Conservation (phyloP, 35 echinoderm and acorn worm species). For the Diadema setosum region DNA sequence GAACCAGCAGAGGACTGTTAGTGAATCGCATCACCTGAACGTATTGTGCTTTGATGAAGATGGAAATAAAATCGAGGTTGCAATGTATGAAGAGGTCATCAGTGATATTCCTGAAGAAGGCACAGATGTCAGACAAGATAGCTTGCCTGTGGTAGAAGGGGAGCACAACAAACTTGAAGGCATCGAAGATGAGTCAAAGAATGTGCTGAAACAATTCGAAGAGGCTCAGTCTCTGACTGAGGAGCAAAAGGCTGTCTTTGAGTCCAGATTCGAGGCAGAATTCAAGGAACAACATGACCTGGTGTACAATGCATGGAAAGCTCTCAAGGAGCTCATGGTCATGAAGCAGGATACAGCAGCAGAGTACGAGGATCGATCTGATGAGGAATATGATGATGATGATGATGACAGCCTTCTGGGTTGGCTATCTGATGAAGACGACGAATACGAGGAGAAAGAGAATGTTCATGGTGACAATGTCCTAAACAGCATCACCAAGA, state of each 20-base stretch:
- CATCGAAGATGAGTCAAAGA: not conserved
- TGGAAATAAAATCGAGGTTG: not conserved
- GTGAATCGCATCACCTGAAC: not conserved
- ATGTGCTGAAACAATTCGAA: not conserved
- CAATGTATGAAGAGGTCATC: not conserved
- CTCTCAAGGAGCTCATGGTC: not conserved
- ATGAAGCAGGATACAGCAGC: not conserved
- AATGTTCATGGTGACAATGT: not conserved
- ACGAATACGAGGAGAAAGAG: not conserved
- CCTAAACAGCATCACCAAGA: not conserved
- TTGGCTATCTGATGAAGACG: not conserved
- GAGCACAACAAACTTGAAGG: not conserved
- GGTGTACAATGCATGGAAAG: not conserved
- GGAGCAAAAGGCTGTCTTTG: not conserved
- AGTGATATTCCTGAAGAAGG: not conserved
- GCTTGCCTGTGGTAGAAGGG: not conserved
- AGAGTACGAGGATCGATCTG: not conserved
- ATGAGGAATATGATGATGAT: not conserved
- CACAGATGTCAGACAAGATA: not conserved
- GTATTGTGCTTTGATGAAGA: slow-evolving; percentile 13
- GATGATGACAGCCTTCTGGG: not conserved
- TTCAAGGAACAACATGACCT: not conserved
- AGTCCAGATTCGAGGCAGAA: not conserved
- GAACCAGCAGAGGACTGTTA: not conserved
- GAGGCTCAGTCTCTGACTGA: not conserved